Percentiles rank a stretch among this genome's conserved stretches.
These are phyloP conservation scores for Pristiophorus japonicus DNA, from an alignment of 2,113 vertebrate genomes.

Conservation along the genomic window DNA sequence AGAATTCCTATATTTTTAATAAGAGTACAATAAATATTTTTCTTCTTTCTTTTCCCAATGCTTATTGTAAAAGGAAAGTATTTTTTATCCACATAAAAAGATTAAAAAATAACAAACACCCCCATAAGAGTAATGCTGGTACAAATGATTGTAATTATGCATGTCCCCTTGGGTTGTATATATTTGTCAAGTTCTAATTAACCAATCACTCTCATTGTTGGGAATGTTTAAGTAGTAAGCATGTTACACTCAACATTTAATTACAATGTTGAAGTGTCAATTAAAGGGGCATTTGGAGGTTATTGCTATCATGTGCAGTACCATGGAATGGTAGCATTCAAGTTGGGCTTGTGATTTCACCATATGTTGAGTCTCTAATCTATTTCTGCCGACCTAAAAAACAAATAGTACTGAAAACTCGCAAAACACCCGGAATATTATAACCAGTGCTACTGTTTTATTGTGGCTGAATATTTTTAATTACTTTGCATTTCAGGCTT, in stretches of 20 bases:
- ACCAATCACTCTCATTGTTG: neutral
- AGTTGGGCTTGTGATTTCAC: neutral
- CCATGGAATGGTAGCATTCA: neutral
- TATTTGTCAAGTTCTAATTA: slow-evolving; percentile 22
- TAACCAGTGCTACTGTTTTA: neutral
- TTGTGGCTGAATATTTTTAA: neutral
- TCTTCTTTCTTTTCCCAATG: neutral
- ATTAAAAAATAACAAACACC: neutral
- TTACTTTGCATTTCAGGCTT: neutral
- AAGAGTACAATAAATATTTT: neutral
- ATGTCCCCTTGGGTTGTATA: neutral
- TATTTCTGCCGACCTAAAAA: neutral
- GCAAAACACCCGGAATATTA: neutral
- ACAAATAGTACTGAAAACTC: neutral
- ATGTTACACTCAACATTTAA: neutral
- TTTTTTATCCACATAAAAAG: neutral
- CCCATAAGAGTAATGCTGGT: neutral
- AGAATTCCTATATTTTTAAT: neutral
- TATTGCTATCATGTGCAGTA: neutral
- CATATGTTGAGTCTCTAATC: neutral
- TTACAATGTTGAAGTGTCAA: neutral
- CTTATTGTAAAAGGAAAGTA: neutral
- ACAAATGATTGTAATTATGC: neutral
- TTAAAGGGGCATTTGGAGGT: slow-evolving; percentile 6
- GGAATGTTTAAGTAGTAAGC: neutral